Percentiles rank a stretch among this genome's conserved stretches.
Evolutionary conservation across 2,797 vertebrate genomes (phyloP).

Genomic region (Moxostoma hubbsi): DNA sequence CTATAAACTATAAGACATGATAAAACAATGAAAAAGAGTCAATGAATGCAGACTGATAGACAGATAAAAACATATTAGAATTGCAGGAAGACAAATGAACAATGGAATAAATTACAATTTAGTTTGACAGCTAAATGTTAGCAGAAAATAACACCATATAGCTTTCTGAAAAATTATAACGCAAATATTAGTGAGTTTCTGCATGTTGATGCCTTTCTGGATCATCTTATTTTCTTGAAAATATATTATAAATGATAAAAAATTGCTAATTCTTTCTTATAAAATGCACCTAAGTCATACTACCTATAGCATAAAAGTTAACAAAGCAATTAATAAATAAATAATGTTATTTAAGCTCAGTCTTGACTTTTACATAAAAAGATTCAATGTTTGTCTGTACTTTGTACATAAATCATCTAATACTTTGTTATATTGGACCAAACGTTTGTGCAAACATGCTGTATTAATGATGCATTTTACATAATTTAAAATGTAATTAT

Average conservation of each 20-base stretch:
- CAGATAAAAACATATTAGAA: too few relatives aligned
- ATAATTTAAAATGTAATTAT: not conserved
- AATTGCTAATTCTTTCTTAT: not conserved
- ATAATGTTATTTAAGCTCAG: not conserved
- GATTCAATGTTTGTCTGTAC: not conserved
- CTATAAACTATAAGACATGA: too few relatives aligned
- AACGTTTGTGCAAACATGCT: not conserved
- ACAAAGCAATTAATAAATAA: not conserved
- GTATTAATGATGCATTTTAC: not conserved
- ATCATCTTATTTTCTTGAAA: not conserved
- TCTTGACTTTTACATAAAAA: not conserved
- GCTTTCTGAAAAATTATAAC: too few relatives aligned
- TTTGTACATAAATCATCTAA: not conserved
- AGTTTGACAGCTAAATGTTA: too few relatives aligned
- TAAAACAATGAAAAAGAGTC: too few relatives aligned
- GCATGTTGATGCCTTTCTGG: not conserved
- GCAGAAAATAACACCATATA: too few relatives aligned
- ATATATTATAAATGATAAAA: not conserved
- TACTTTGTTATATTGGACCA: not conserved
- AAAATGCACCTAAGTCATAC: not conserved
- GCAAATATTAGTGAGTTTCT: too few relatives aligned
- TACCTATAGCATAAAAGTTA: not conserved
- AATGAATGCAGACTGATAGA: too few relatives aligned
- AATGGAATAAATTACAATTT: too few relatives aligned
- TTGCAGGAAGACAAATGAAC: too few relatives aligned